Percentiles rank a stretch among this genome's conserved stretches.
Evolutionary conservation across 1,140 invertebrate genomes (phyloP).

Genomic region (Lasioglossum baleicum): DNA sequence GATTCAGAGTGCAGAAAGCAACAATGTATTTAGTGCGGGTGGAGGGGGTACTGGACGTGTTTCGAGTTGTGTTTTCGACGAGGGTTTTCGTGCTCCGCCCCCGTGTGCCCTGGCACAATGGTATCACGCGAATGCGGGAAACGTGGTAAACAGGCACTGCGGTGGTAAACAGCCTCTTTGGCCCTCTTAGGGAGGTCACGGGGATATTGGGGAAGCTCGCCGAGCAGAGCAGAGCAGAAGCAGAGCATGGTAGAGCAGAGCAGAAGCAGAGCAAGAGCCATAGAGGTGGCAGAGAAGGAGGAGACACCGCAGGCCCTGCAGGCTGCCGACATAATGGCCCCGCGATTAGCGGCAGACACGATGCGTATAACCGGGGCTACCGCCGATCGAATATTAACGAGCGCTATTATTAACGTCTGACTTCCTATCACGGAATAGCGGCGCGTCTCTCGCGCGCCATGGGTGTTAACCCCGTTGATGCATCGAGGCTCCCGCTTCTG

Average conservation of each 20-base stretch:
- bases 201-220: no score
- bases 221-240: no score
- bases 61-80: neutral
- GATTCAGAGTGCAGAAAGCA: neutral
- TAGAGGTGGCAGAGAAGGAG: neutral
- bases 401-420: constrained; percentile 54
- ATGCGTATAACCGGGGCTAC: constrained; percentile 39
- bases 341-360: constrained; percentile 55
- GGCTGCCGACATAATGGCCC: constrained; percentile 45
- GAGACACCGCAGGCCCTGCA: constrained; percentile 1
- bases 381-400: constrained; percentile 64
- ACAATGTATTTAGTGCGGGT: neutral
- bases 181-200: constrained; percentile 12
- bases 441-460: neutral
- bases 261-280: neutral
- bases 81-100: neutral
- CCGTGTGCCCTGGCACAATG: neutral
- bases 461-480: constrained; percentile 29
- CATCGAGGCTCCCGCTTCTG: neutral
- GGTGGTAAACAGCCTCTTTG: constrained; percentile 31
- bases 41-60: neutral
- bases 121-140: neutral
- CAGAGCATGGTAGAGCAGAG: neutral
- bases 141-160: neutral
- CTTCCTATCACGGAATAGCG: constrained; percentile 39